Base-by-base conservation (phyloP, 2,113 vertebrate genomes). In the Melanerpes formicivorus region DNA sequence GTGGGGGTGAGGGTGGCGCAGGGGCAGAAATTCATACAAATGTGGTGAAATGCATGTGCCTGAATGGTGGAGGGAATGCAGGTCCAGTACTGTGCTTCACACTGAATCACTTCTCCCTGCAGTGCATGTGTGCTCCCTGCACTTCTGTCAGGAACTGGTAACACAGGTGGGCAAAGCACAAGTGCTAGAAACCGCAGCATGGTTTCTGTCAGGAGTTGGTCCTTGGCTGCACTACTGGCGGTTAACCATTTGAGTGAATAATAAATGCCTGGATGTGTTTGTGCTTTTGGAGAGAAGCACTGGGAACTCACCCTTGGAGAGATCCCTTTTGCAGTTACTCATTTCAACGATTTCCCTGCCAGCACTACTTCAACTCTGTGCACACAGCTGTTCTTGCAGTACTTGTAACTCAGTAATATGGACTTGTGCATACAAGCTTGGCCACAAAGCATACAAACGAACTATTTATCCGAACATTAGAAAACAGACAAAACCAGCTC, bases 41-140 rank as follows among this genome's bases (percentile, higher is more conserved):
- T 25, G 19, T 22, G 48, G 44, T 69, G 13, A 91, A 94, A 90
- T n/a, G 17, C 2, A 2, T 16, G 8, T 13, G 10, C 69, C 25
- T 65, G 65, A 60, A 65, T 11, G 14, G 44, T 15, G 40, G 37
- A 56, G 16, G 37, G n/a, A 91, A 70, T 30, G 15, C 59, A 73
- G 46, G 52, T 21, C 19, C 30, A 54, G 60, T 14, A 42, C 32
- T 29, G 27, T 17, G 42, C 17, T 70, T 59, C 19, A 69, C 25
- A 44, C 67, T 23, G 54, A 48, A 18, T 72, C 83, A 80, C 25
- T 30, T 59, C 34, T 65, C 37, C 18, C 34, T 25, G 2, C 2
- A 59, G 48, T 23, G 55, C 8, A 4, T 0, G 0, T 46, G 42
- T 48, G 37, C 44, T 80, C 52, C 56, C 66, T 42, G 26, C 25